phyloP scores from a whole-genome alignment of 2,888 invertebrate genomes.

The Leptarthrus brevirostris region DNA sequence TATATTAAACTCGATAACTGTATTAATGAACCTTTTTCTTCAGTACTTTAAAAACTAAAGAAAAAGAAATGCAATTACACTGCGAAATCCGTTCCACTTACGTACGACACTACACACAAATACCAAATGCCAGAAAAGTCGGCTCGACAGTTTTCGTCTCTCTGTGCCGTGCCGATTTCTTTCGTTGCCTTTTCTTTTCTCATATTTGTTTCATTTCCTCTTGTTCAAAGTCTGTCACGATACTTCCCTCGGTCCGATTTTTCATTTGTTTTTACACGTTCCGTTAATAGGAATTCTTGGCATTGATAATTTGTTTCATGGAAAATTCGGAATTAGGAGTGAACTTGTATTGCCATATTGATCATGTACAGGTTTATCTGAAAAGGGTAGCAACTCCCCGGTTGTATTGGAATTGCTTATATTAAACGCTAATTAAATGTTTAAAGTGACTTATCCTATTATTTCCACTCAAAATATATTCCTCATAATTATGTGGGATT shows the following conservation, averaged over 20 bases:
- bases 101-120: conserved; percentile 50
- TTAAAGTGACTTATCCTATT: too few relatives aligned
- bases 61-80: conserved; percentile 52
- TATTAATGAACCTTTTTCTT: conserved; percentile 11
- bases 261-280: neutral
- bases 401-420: too few relatives aligned
- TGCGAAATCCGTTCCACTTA: conserved; percentile 51
- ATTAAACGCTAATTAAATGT: too few relatives aligned
- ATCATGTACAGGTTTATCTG: too few relatives aligned
- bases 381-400: too few relatives aligned
- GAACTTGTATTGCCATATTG: too few relatives aligned
- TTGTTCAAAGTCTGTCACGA: too few relatives aligned
- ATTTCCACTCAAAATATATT: too few relatives aligned
- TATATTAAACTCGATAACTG: neutral
- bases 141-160: conserved; percentile 34
- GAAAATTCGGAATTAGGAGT: too few relatives aligned
- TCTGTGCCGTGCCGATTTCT: conserved; percentile 15
- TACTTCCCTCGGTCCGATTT: neutral
- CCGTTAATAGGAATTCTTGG: too few relatives aligned
- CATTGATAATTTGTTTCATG: too few relatives aligned
- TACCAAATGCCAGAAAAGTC: conserved; percentile 50
- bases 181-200: conserved; percentile 6
- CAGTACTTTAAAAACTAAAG: conserved; percentile 49
- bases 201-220: neutral
- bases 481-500: too few relatives aligned